These are phyloP conservation scores for Babyrousa celebensis DNA, from an alignment of 2,797 vertebrate species.

Conservation along the genomic window DNA sequence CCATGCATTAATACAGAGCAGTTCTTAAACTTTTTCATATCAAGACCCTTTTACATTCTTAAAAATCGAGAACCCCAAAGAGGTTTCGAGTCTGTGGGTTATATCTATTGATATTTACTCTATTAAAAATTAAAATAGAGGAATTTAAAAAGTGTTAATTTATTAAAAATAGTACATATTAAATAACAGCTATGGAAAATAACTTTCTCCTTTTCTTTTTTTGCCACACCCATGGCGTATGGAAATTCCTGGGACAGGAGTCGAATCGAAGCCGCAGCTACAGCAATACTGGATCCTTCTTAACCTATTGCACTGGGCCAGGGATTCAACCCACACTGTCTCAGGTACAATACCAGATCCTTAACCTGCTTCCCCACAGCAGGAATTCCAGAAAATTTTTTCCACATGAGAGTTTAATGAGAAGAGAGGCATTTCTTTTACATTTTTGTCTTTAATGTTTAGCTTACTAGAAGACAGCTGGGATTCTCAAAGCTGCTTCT, in stretches of 20 bases:
- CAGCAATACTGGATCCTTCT: too few species aligned
- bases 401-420: neutral
- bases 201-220: neutral
- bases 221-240: too few species aligned
- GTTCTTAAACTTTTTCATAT: neutral
- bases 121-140: constrained; percentile 32
- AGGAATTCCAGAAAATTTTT: neutral
- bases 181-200: neutral
- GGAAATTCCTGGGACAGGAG: too few species aligned
- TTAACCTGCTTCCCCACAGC: too few species aligned
- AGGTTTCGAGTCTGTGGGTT: neutral
- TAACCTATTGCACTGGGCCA: too few species aligned
- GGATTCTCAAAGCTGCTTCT: neutral
- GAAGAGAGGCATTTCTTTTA: neutral
- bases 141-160: neutral
- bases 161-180: neutral
- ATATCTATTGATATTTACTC: neutral
- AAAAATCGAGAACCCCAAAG: neutral
- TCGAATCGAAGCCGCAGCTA: too few species aligned
- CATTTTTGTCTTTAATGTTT: constrained; percentile 14
- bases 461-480: neutral
- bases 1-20: neutral
- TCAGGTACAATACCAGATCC: too few species aligned
- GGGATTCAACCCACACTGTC: too few species aligned
- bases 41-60: neutral